Evolutionary conservation across 2,113 vertebrate species (phyloP).

Genomic region (Mesitornis unicolor): DNA sequence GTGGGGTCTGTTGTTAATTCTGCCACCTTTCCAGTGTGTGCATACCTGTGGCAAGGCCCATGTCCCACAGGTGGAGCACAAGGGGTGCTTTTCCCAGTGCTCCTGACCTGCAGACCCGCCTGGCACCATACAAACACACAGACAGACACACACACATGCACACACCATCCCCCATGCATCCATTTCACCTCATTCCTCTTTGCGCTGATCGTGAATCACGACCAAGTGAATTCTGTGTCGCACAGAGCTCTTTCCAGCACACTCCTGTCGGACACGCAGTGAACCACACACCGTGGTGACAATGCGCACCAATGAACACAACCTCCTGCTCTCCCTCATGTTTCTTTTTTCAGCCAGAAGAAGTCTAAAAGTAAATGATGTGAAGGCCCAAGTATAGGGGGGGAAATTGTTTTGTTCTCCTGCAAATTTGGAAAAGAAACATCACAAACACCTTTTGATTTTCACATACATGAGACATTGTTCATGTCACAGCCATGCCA

Average conservation of each 20-base stretch:
- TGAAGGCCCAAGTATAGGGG: neutral
- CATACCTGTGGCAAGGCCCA: too few species aligned
- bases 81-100: accelerated
- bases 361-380: neutral
- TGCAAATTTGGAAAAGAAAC: neutral
- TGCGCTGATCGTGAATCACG: neutral
- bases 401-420: neutral
- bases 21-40: neutral
- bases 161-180: too few species aligned
- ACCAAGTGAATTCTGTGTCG: neutral
- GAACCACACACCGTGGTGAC: neutral
- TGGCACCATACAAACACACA: accelerated
- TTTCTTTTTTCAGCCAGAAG: neutral
- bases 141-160: too few species aligned
- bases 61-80: neutral
- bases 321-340: neutral
- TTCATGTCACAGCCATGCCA: neutral
- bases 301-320: neutral
- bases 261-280: neutral
- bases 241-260: neutral
- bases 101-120: neutral
- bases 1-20: neutral
- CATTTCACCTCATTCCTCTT: accelerated
- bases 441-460: neutral
- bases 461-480: neutral